A percentile compares a stretch with the other conserved stretches of the same genome.
phyloP scores from a whole-genome alignment of 2,888 invertebrate genomes.

The Lampropteryx suffumata region DNA sequence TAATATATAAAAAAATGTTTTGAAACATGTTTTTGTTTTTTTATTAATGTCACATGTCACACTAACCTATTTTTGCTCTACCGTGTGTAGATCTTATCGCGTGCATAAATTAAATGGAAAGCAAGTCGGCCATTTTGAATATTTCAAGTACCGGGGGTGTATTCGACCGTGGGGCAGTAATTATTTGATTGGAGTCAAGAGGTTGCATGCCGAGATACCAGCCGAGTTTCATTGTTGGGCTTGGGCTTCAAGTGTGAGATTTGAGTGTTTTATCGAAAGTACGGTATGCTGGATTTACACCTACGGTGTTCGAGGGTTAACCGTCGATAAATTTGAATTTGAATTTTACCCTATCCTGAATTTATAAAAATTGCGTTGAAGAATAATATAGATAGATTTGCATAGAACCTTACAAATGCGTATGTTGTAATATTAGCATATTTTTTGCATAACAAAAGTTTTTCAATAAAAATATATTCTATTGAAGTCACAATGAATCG shows the following conservation, averaged over 20 bases:
- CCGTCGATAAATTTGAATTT: slow-evolving; percentile 42
- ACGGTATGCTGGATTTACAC: slow-evolving; percentile 67
- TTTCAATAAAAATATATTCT: slow-evolving; percentile 44
- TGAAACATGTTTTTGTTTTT: too few species aligned
- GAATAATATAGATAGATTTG: too few species aligned
- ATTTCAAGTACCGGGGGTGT: slow-evolving; percentile 68
- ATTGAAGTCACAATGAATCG: slow-evolving; percentile 44
- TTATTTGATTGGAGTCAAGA: slow-evolving; percentile 82
- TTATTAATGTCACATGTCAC: slow-evolving; percentile 11
- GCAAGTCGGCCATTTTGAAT: slow-evolving; percentile 77
- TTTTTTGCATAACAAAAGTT: slow-evolving; percentile 41
- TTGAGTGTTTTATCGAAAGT: slow-evolving; percentile 66
- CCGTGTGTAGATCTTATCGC: slow-evolving; percentile 58
- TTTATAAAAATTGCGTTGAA: too few species aligned
- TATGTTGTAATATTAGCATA: slow-evolving; percentile 22
- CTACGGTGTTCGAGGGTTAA: slow-evolving; percentile 74
- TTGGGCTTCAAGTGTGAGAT: slow-evolving; percentile 44
- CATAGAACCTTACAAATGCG: too few species aligned
- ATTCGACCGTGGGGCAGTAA: slow-evolving; percentile 80
- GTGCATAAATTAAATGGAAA: slow-evolving; percentile 61
- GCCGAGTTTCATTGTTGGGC: slow-evolving; percentile 61
- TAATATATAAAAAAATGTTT: too few species aligned
- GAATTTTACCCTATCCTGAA: too few species aligned
- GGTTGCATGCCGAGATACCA: slow-evolving; percentile 76
- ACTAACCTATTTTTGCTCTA: slow-evolving; percentile 16